Evolutionary conservation across 2,888 invertebrate genomes (phyloP).

Genomic region (Diarsia dahlii): DNA sequence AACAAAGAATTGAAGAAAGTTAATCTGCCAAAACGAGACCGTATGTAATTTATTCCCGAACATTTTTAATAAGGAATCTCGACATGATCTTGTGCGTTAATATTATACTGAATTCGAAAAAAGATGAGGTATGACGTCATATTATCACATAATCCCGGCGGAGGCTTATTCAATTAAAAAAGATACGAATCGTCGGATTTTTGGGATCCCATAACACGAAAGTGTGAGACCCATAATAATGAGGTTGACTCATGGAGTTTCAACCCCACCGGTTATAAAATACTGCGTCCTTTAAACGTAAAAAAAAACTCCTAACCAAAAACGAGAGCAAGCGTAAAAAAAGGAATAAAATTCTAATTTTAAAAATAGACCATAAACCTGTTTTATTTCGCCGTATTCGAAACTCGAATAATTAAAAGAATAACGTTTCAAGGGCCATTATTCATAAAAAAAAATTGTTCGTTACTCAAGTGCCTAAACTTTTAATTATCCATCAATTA

Average conservation of each 20-base stretch:
- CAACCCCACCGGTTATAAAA: constrained; percentile 35
- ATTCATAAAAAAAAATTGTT: constrained; percentile 47
- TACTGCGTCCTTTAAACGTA: constrained; percentile 12
- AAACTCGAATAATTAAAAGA: constrained; percentile 56
- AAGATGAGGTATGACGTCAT: constrained; percentile 43
- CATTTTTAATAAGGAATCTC: constrained; percentile 59
- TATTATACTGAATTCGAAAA: constrained; percentile 43
- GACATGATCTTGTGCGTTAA: constrained; percentile 54
- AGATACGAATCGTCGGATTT: constrained; percentile 49
- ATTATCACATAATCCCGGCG: constrained; percentile 49
- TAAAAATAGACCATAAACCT: constrained; percentile 39
- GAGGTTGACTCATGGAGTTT: constrained; percentile 34
- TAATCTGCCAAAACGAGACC: constrained; percentile 56
- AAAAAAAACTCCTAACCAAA: constrained; percentile 22
- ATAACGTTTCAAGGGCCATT: constrained; percentile 43
- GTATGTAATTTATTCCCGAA: constrained; percentile 66
- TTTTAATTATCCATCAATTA: constrained; percentile 74
- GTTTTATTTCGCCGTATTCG: constrained; percentile 46
- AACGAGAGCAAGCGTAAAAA: constrained; percentile 39
- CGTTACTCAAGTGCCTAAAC: constrained; percentile 60
- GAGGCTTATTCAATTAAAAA: constrained; percentile 63
- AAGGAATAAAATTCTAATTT: constrained; percentile 43
- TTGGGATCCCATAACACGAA: constrained; percentile 49
- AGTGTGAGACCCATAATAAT: constrained; percentile 54
- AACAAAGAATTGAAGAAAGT: constrained; percentile 44